A percentile compares a stretch with the other conserved stretches of the same genome.
These are phyloP conservation scores for Theristicus caerulescens DNA, from an alignment of 2,113 vertebrate species.

Conservation along the genomic window DNA sequence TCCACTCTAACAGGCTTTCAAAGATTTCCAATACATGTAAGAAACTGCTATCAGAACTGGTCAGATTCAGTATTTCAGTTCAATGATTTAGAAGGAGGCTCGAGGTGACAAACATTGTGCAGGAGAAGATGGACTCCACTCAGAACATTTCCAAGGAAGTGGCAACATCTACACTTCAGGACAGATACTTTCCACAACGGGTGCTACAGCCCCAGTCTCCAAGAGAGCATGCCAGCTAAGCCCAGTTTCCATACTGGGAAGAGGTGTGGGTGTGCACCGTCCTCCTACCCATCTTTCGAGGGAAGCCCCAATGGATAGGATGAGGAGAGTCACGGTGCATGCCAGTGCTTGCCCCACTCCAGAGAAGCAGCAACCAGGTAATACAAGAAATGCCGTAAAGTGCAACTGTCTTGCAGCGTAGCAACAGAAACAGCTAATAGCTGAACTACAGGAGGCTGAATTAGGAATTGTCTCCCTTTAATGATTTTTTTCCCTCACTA, in stretches of 20 bases:
- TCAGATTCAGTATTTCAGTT: not conserved
- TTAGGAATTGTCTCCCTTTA: not conserved
- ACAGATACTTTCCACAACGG: not conserved
- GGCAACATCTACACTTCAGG: not conserved
- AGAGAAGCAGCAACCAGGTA: not conserved
- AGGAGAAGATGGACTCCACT: not conserved
- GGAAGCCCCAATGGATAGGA: not conserved
- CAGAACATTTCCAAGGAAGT: not conserved
- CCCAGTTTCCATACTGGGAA: not conserved
- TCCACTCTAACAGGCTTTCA: not conserved
- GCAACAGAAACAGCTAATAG: not conserved
- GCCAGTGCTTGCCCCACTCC: not conserved
- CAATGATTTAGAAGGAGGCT: not conserved
- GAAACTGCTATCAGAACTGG: not conserved
- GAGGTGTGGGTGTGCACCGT: not conserved
- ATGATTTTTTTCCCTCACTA: not conserved
- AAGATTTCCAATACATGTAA: not conserved
- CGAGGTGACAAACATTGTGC: not conserved
- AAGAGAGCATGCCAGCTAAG: not conserved
- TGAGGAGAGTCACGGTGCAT: fast-evolving
- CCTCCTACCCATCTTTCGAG: not conserved
- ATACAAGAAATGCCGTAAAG: not conserved
- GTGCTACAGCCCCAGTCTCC: not conserved
- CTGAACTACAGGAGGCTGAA: not conserved
- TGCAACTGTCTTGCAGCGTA: not conserved